Conservation (phyloP, 2,888 invertebrate species). For the Pollenia griseotomentosa region DNA sequence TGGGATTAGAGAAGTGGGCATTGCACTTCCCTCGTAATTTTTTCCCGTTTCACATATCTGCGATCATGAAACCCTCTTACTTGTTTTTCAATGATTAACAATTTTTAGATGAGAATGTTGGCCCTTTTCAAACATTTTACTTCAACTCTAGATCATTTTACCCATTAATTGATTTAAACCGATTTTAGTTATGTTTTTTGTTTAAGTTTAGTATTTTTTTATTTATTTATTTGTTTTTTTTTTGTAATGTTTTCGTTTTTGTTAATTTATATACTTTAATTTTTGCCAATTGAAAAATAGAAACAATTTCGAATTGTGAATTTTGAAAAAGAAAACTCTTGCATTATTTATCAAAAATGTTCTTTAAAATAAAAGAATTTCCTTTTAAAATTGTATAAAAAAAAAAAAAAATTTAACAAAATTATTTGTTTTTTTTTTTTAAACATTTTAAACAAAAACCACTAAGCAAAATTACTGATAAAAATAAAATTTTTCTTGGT, state of each 20-base stretch:
- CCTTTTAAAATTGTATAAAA: slow-evolving; percentile 3
- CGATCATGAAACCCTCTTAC: too few relatives aligned
- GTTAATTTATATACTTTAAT: slow-evolving; percentile 51
- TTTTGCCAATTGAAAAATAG: slow-evolving; percentile 48
- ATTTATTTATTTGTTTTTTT: slow-evolving; percentile 11
- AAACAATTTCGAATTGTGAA: slow-evolving; percentile 17
- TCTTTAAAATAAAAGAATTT: not conserved
- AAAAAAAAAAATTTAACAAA: slow-evolving; percentile 11
- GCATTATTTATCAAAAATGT: slow-evolving; percentile 38
- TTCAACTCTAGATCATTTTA: not conserved
- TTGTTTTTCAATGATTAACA: too few relatives aligned
- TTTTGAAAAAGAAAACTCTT: slow-evolving; percentile 4
- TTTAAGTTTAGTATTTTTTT: slow-evolving; percentile 56
- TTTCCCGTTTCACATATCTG: too few relatives aligned
- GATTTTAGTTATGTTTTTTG: slow-evolving; percentile 34
- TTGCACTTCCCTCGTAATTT: too few relatives aligned
- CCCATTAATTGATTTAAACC: slow-evolving; percentile 1
- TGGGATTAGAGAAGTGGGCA: too few relatives aligned
- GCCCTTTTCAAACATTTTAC: too few relatives aligned
- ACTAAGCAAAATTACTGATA: not conserved
- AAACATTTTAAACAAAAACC: not conserved
- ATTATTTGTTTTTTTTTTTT: slow-evolving; percentile 17
- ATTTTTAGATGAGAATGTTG: too few relatives aligned
- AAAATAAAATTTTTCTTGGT: too few relatives aligned
- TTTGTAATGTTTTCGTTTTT: slow-evolving; percentile 23